phyloP scores from a whole-genome alignment of 2,888 invertebrate genomes.

The Tridacna crocea region DNA sequence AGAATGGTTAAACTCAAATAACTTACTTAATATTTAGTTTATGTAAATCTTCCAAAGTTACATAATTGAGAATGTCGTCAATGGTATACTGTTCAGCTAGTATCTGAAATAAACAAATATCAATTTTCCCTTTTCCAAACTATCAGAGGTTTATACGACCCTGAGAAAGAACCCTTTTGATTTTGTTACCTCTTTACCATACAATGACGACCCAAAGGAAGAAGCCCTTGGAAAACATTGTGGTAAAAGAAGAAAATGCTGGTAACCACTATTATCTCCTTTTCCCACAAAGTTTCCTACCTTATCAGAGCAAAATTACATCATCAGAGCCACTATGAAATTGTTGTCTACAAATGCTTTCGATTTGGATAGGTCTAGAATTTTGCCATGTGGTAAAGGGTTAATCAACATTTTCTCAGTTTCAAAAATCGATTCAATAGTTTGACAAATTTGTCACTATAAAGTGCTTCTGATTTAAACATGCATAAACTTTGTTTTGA shows the following conservation, averaged over 20 bases:
- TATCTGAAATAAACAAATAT: conserved; percentile 58
- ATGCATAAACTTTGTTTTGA: too few species aligned
- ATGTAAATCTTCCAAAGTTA: conserved; percentile 92
- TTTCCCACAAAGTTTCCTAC: too few species aligned
- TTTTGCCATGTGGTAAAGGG: too few species aligned
- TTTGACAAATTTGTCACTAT: too few species aligned
- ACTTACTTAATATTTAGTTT: conserved; percentile 91
- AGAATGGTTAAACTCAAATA: background rate
- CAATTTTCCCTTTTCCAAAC: background rate
- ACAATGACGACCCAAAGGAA: background rate
- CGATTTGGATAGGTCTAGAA: too few species aligned
- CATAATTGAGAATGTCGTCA: conserved; percentile 88
- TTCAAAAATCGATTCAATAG: too few species aligned
- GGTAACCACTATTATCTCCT: background rate
- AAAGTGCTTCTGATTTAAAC: too few species aligned
- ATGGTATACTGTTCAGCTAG: conserved; percentile 72
- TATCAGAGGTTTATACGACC: background rate
- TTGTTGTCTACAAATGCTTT: too few species aligned
- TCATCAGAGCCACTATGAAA: too few species aligned
- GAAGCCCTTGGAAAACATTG: background rate
- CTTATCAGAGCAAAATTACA: too few species aligned
- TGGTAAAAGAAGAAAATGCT: conserved; percentile 6
- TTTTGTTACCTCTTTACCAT: too few species aligned
- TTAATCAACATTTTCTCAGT: too few species aligned
- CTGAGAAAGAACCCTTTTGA: background rate